Conservation (phyloP, 2,113 vertebrate genomes). For the Neofelis nebulosa region DNA sequence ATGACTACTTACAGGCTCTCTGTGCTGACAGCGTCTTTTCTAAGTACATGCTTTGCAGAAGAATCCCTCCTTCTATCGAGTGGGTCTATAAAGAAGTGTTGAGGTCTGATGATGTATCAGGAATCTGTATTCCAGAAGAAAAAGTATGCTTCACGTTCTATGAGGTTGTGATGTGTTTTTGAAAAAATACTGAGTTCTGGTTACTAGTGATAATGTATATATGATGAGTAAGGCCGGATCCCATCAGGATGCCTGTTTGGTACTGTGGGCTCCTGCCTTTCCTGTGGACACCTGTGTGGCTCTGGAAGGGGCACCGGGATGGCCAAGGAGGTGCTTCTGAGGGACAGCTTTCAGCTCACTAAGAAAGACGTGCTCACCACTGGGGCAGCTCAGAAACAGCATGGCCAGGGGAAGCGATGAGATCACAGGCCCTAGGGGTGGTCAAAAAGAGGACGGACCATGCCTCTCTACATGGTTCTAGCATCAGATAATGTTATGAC, state of each 20-base stretch:
- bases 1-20: not conserved
- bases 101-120: too few species aligned
- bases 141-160: not conserved
- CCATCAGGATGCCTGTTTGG: not conserved
- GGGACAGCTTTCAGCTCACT: not conserved
- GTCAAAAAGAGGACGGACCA: not conserved
- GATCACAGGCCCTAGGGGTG: not conserved
- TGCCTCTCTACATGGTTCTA: not conserved
- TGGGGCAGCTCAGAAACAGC: not conserved
- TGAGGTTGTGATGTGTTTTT: not conserved
- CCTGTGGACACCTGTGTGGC: not conserved
- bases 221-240: too few species aligned
- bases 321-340: accelerated
- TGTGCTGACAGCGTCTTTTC: too few species aligned
- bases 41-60: not conserved
- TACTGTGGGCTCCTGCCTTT: not conserved
- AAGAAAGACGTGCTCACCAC: not conserved
- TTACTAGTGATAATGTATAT: not conserved
- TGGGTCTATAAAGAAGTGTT: not conserved
- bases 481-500: accelerated
- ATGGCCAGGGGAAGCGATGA: not conserved
- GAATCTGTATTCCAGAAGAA: not conserved
- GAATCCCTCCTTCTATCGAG: not conserved
- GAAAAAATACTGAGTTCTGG: not conserved
- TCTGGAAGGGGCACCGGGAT: not conserved